phyloP scores from a whole-genome alignment of 2,888 invertebrate species.

The Pachymerium ferrugineum region DNA sequence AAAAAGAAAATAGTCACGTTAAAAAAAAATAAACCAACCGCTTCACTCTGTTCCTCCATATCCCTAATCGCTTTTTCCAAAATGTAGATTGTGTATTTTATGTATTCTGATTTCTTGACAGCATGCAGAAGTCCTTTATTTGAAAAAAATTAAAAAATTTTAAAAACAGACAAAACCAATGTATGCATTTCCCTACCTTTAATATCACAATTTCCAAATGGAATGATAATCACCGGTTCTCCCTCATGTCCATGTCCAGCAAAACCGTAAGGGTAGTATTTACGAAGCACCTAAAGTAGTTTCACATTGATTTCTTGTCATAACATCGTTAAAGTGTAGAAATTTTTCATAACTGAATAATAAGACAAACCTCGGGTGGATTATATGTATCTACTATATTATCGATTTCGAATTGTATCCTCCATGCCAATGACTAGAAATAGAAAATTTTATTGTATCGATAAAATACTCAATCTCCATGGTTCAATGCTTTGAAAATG shows the following conservation, averaged over 20 bases:
- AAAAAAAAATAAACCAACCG: slow-evolving; percentile 39
- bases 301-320: not conserved
- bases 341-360: too few species aligned
- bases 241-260: slow-evolving; percentile 78
- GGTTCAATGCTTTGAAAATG: not conserved
- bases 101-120: slow-evolving; percentile 64
- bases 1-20: not conserved
- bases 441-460: slow-evolving; percentile 1
- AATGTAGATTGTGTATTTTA: slow-evolving; percentile 60
- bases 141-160: not conserved
- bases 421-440: slow-evolving; percentile 44
- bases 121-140: slow-evolving; percentile 65
- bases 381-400: slow-evolving; percentile 43
- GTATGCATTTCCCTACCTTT: slow-evolving; percentile 32
- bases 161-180: not conserved
- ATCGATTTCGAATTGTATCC: slow-evolving; percentile 43
- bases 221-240: slow-evolving; percentile 69
- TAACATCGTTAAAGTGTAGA: too few species aligned
- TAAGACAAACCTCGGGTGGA: slow-evolving; percentile 42
- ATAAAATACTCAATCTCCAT: not conserved
- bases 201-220: slow-evolving; percentile 55
- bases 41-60: slow-evolving; percentile 44
- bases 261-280: slow-evolving; percentile 71
- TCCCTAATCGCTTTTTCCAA: slow-evolving; percentile 42
- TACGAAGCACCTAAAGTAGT: slow-evolving; percentile 55